Evolutionary conservation across 2,888 invertebrate genomes (phyloP).

Genomic region (Pharmacophagus antenor): DNA sequence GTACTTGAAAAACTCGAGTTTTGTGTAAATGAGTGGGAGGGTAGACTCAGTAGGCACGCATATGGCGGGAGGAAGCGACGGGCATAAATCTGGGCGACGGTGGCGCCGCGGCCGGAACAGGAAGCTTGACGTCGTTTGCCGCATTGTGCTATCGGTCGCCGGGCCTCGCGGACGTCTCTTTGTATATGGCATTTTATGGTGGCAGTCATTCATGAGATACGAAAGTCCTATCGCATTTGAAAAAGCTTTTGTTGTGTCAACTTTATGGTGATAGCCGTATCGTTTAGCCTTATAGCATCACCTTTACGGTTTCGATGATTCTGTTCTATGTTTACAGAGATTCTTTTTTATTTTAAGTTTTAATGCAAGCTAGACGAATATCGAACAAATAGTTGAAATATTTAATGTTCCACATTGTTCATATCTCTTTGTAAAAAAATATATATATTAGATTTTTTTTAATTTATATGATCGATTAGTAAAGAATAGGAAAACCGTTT

Average conservation of each 20-base stretch:
- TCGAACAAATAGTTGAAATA: too few relatives aligned
- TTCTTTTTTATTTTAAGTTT: too few relatives aligned
- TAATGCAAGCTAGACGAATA: too few relatives aligned
- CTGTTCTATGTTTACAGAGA: not conserved
- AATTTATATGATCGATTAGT: not conserved
- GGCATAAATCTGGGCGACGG: slow-evolving; percentile 77
- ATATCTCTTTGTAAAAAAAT: not conserved
- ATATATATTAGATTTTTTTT: not conserved
- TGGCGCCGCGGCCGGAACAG: slow-evolving; percentile 78
- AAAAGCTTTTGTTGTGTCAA: slow-evolving; percentile 68
- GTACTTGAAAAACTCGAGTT: slow-evolving; percentile 77
- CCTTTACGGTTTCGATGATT: slow-evolving; percentile 16
- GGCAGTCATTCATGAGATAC: slow-evolving; percentile 64
- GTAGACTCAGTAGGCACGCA: slow-evolving; percentile 59
- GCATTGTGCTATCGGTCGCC: slow-evolving; percentile 78
- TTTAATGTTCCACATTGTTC: too few relatives aligned
- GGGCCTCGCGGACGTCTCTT: slow-evolving; percentile 74
- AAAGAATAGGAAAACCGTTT: not conserved
- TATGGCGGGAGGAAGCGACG: slow-evolving; percentile 76
- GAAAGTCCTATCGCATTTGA: slow-evolving; percentile 50
- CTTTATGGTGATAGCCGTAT: slow-evolving; percentile 56
- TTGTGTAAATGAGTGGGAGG: slow-evolving; percentile 76
- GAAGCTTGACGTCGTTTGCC: slow-evolving; percentile 79
- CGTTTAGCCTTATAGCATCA: slow-evolving; percentile 36
- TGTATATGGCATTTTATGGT: slow-evolving; percentile 72